Conservation (phyloP, 1,140 invertebrate species). For the Macrostomum lignano region DNA sequence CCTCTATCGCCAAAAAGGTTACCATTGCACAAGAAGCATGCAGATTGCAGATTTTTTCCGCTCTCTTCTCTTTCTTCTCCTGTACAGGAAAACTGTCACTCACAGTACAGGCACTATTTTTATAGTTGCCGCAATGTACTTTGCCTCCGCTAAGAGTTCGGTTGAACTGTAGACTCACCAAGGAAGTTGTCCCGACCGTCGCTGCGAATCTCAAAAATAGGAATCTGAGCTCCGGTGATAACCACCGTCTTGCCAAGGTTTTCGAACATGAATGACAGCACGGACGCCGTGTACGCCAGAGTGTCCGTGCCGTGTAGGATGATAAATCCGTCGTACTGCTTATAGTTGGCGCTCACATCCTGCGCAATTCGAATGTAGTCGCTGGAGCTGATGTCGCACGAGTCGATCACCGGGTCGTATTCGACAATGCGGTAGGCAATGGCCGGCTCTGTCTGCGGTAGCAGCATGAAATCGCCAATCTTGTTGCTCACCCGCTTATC, state of each 20-base stretch:
- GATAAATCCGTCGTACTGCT: constrained; percentile 67
- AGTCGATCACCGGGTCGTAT: constrained; percentile 59
- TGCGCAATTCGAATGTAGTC: constrained; percentile 63
- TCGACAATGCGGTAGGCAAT: constrained; percentile 53
- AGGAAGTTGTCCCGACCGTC: constrained; percentile 79
- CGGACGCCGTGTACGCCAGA: constrained; percentile 69
- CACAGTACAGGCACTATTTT: no score
- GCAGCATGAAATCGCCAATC: no score
- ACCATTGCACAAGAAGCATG: no score
- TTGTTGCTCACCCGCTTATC: background rate
- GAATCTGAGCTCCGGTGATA: constrained; percentile 66
- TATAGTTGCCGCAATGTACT: no score
- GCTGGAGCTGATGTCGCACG: constrained; percentile 62
- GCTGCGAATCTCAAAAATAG: constrained; percentile 51
- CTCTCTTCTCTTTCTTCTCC: no score
- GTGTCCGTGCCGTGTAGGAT: constrained; percentile 88
- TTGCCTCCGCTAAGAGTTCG: no score
- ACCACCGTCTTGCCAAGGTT: constrained; percentile 72
- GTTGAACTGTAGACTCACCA: no score
- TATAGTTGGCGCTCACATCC: constrained; percentile 49
- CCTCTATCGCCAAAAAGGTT: no score
- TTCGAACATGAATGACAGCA: constrained; percentile 79
- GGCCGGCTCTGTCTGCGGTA: no score
- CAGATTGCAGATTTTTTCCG: no score
- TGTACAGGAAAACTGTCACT: no score